Evolutionary conservation across 2,888 invertebrate genomes (phyloP), one percentile per base, ranked within the genome.

Genomic region (Ormyrus nitidulus): DNA sequence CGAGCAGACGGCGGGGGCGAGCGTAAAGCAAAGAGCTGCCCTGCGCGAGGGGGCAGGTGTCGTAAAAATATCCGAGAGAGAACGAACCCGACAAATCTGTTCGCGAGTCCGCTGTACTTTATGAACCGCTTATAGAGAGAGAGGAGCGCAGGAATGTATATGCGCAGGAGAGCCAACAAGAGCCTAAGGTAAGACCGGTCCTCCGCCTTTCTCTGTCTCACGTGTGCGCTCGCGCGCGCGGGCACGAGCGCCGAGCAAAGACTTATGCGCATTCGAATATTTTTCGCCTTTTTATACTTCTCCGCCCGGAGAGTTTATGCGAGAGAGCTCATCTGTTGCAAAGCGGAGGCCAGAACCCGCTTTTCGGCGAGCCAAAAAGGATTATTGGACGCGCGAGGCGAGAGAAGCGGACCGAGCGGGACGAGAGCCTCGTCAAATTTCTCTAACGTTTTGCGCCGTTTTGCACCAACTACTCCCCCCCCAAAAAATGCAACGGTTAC

Each of bases 1-100:
- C 13, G 48, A 9, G 19, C 13, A 34, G 19, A 10, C n/a, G 11
- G 44, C 6, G 46, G 44, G 13, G 61, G 64, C 34, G 62, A 62
- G 61, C 8, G 71, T n/a, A 8, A 44, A 81, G 78, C 19, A 66
- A 11, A 71, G 7, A 53, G 10, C 48, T 13, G 13, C 48, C 7
- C 34, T 46, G 53, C 7, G 74, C 2, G 13, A 48, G 80, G 79
- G 76, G 65, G 75, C 77, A 83, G 78, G 83, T 81, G 83, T 84
- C 85, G 84, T 85, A 85, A 85, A 85, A 84, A 85, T 84, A 83
- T 82, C 74, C 77, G 64, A 77, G 83, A 81, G 77, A 65, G 82
- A 83, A 81, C 79, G 83, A 78, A 80, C 78, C 68, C 77, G 79
- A 83, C 83, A 81, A 84, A 84, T 84, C 82, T 78, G 81, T 82